Evolutionary conservation across 2,888 invertebrate genomes (phyloP), one percentile per base, ranked within the genome.

Genomic region (Petrolisthes cinctipes): DNA sequence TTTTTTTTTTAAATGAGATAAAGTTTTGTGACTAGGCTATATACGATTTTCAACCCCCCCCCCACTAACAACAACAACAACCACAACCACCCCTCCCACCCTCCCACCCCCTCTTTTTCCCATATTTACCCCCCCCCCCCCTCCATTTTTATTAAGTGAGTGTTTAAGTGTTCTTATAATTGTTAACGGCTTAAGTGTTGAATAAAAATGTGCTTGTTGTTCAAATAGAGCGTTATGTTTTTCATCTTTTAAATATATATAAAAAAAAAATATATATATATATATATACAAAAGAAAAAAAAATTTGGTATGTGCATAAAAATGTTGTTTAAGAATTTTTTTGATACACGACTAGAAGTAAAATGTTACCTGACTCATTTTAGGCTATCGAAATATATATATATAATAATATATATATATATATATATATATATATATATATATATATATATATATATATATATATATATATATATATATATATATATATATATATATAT

Each of bases 111-210:
- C 71, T 71, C 71, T 20, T 20, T 2, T n/a, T 20, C 14, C 61
- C 61, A 61, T 61, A 61, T 9, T 14, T 61, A 9, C 71, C 71
- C 71, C 7, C 71, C 4, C 71, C 71, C 20, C 71, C 20, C 20
- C 71, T 81, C 66, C 37, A 1, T 37, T 37, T 37, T 37, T 37
- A 37, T 37, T 73, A 81, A 80, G 53, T 88, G 76, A 84, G 87
- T 88, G 87, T 88, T 80, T 88, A 88, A 88, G 87, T 88, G 87
- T 88, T 88, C 87, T 84, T 84, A 80, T 88, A 37, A 84, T 88
- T 88, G 87, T 88, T 88, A 88, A 84, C 0, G 37, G 84, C 87
- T 71, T 88, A 88, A 79, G 83, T 88, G 87, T 88, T 88, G 83
- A 84, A 84, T 84, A 80, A 83, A 88, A 83, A 57, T 84, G 71